phyloP scores from a whole-genome alignment of 2,797 vertebrate species.

The Manis crassicaudata region DNA sequence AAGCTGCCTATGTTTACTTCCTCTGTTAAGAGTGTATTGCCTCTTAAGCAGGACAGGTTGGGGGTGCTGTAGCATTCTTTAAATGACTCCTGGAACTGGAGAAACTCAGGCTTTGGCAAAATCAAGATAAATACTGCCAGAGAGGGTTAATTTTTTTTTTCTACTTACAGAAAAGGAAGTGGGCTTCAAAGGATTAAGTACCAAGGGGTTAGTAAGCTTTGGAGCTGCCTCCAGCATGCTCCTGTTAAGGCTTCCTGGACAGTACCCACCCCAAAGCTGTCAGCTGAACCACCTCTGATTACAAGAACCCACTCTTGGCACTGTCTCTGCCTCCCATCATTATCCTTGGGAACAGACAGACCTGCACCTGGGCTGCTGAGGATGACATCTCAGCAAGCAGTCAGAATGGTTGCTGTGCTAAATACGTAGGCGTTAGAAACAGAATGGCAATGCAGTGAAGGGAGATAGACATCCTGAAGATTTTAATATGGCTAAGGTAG shows the following conservation, averaged over 20 bases:
- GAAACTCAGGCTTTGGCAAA: neutral
- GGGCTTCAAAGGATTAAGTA: neutral
- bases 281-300: neutral
- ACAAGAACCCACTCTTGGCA: neutral
- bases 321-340: neutral
- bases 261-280: neutral
- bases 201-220: neutral
- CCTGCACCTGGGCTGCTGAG: neutral
- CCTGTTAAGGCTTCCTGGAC: neutral
- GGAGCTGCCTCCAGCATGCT: neutral
- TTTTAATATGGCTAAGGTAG: neutral
- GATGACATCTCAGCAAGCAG: neutral
- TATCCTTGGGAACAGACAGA: neutral
- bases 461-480: neutral
- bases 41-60: neutral
- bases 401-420: neutral
- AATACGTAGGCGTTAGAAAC: neutral
- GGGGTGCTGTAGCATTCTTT: neutral
- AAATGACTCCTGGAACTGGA: neutral
- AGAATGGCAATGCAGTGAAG: neutral
- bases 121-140: neutral
- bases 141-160: no score
- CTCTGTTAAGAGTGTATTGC: neutral
- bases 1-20: neutral
- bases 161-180: neutral